phyloP scores from a whole-genome alignment of 2,113 vertebrate species.

The Myodes glareolus region DNA sequence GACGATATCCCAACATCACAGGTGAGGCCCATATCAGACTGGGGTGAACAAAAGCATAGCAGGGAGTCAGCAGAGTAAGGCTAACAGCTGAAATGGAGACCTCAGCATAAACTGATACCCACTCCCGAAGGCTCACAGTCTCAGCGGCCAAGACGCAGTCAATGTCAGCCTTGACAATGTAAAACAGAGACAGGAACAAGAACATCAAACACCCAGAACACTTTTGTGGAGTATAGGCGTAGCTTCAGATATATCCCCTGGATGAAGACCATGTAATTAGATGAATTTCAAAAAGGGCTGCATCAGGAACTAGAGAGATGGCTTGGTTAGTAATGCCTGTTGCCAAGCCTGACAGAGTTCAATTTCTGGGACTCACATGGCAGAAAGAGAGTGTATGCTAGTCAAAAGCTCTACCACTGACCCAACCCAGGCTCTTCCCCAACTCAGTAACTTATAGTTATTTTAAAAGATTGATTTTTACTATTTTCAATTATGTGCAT shows the following conservation, averaged over 20 bases:
- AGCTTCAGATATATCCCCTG: background rate
- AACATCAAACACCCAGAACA: background rate
- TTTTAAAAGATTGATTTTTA: background rate
- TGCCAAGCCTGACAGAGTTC: background rate
- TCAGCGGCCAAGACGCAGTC: background rate
- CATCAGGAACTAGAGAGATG: background rate
- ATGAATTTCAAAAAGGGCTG: constrained; percentile 43
- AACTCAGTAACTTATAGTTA: background rate
- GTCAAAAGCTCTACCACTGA: background rate
- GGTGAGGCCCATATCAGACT: background rate
- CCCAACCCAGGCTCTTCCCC: background rate
- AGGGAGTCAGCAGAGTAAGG: background rate
- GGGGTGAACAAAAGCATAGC: background rate
- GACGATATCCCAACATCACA: background rate
- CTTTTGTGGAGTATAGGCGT: background rate
- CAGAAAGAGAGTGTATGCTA: background rate
- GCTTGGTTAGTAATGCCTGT: background rate
- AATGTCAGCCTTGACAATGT: background rate
- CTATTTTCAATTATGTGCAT: background rate
- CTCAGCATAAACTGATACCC: background rate
- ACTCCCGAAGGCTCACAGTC: background rate
- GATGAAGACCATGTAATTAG: background rate
- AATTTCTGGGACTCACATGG: too few species aligned
- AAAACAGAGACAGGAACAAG: constrained; percentile 9
- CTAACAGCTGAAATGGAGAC: background rate